phyloP scores from a whole-genome alignment of 2,888 invertebrate genomes.

The Lottia scabra region DNA sequence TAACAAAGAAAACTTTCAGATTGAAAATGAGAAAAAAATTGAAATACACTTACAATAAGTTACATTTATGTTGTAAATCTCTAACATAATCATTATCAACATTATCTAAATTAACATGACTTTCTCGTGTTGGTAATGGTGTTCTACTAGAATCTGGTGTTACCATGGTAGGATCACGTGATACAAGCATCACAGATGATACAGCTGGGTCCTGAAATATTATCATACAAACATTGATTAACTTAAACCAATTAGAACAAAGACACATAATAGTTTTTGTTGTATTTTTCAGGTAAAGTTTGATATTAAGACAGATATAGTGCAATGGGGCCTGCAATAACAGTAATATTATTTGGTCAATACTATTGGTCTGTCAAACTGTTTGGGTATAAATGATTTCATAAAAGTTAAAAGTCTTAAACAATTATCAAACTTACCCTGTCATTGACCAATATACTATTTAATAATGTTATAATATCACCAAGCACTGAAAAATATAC shows the following conservation, averaged over 20 bases:
- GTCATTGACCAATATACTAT: conserved; percentile 49
- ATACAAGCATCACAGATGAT: conserved; percentile 52
- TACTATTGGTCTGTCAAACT: too few species aligned
- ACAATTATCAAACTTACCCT: conserved; percentile 45
- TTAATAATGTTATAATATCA: conserved; percentile 49
- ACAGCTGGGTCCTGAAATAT: conserved; percentile 48
- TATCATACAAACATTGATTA: background rate
- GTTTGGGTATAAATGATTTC: too few species aligned
- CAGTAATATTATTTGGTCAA: too few species aligned
- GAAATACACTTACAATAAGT: background rate
- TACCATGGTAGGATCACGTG: conserved; percentile 51
- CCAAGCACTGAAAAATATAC: conserved; percentile 54
- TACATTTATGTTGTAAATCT: conserved; percentile 16
- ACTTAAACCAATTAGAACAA: too few species aligned
- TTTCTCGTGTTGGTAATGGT: conserved; percentile 11
- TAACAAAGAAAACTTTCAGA: background rate
- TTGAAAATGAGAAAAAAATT: too few species aligned
- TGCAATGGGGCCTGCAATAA: too few species aligned
- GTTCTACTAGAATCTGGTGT: conserved; percentile 29
- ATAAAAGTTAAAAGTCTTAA: too few species aligned
- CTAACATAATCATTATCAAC: conserved; percentile 7
- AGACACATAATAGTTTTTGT: too few species aligned
- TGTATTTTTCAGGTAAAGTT: too few species aligned
- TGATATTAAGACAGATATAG: too few species aligned
- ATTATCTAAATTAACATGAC: background rate